Conservation (phyloP, 2,113 vertebrate genomes). For the Corvus cornix region DNA sequence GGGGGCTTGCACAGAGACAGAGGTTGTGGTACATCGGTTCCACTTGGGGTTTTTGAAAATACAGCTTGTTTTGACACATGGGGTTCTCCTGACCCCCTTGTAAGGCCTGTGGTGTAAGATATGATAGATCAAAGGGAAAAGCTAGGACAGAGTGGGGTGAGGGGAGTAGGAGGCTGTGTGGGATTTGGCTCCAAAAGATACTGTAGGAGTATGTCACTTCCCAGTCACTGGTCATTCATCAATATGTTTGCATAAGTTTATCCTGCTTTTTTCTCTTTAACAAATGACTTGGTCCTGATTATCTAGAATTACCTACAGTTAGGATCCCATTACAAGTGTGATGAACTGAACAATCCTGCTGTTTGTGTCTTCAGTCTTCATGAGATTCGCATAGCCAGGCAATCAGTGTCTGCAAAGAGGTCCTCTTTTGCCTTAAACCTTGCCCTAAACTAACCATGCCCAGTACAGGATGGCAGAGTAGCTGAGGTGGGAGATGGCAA, state of each 20-base stretch:
- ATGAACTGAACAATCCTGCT: neutral
- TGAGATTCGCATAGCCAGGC: fast-evolving
- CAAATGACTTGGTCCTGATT: neutral
- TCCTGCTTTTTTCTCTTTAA: neutral
- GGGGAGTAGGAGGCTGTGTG: neutral
- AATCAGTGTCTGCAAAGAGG: neutral
- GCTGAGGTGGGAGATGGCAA: neutral
- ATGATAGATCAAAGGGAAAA: neutral
- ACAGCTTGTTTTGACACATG: neutral
- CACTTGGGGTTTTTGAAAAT: neutral
- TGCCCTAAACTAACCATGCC: neutral
- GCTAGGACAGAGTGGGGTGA: neutral
- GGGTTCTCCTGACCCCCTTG: neutral
- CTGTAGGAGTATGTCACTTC: neutral
- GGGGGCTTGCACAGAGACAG: neutral
- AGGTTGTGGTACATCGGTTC: fast-evolving
- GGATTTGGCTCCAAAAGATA: neutral
- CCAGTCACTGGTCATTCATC: neutral
- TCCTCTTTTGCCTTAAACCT: neutral
- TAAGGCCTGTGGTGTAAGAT: neutral
- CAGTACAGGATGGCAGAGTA: neutral
- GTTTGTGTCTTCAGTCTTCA: neutral
- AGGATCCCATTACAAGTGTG: neutral
- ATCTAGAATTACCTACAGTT: neutral
- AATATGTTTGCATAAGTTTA: neutral